Evolutionary conservation across 1,140 invertebrate genomes (phyloP), one percentile per base, ranked within the genome.

Genomic region (Druon quercuslanigerum): DNA sequence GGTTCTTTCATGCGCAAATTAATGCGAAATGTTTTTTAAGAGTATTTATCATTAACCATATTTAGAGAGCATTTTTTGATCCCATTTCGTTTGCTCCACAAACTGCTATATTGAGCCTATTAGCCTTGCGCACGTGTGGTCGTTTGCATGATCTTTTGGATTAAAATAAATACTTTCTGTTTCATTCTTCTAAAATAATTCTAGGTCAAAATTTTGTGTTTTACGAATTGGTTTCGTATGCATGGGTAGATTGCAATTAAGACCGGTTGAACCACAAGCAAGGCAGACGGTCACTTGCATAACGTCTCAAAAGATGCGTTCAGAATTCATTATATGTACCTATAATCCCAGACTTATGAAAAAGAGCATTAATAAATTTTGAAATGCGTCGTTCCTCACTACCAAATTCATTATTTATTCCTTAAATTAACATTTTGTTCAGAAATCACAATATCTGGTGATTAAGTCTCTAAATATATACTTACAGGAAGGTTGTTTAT

Each of bases 231-330:
- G 33, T 66, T 66, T 66, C 25, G 25, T 66, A 75, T 40, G 78
- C 74, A 19, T 72, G 72, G 71, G 57, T 77, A 72, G 79, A 78
- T 83, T 79, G 80, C 79, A 86, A 87, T 87, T 86, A 87, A 87
- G 85, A 86, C 86, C 84, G 86, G 86, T 87, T 80, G 85, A 82
- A 84, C 85, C 73, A 83, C 84, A 84, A 79, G 25, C 79, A 72
- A 71, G 76, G 79, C 83, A 79, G 85, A 83, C 80, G 73, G 75
- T 76, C 74, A 74, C 78, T 87, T 85, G 82, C 85, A 76, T 84
- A 86, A 87, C 73, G 74, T 66, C 51, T 56, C 60, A 66, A 71
- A 60, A 73, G 77, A 86, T 85, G 82, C 84, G 80, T 77, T 71
- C 79, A 52, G 60, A 75, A 66, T 71, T 66, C 33, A 51, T 40